Evolutionary conservation across 2,888 invertebrate genomes (phyloP).

Genomic region (Brassicogethes aeneus): DNA sequence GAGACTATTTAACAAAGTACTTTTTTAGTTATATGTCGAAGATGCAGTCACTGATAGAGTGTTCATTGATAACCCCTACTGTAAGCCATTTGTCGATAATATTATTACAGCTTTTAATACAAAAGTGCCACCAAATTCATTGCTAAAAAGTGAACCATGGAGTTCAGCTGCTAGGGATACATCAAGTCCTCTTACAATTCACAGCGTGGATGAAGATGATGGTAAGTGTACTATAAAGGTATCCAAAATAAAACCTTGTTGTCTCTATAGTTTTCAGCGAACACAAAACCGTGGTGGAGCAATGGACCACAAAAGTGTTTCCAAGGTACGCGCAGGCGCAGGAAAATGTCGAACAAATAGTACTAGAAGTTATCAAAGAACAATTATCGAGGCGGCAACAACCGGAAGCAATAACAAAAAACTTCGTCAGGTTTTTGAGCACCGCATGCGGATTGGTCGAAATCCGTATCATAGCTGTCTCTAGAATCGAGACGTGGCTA

Average conservation of each 20-base stretch:
- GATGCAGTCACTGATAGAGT: conserved; percentile 88
- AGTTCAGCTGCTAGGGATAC: conserved; percentile 41
- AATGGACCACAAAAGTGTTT: conserved; percentile 42
- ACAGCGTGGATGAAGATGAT: conserved; percentile 52
- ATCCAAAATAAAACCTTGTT: too few species aligned
- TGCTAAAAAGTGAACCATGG: conserved; percentile 57
- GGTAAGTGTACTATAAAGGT: conserved; percentile 35
- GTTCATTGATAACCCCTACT: conserved; percentile 90
- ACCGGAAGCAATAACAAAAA: conserved; percentile 79
- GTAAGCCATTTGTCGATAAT: conserved; percentile 86
- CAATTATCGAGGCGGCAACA: conserved; percentile 78
- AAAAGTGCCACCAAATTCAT: conserved; percentile 60
- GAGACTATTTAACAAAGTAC: not conserved
- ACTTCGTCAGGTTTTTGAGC: conserved; percentile 77
- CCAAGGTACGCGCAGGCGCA: conserved; percentile 52
- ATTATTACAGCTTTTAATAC: conserved; percentile 80
- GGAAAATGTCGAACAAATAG: conserved; percentile 68
- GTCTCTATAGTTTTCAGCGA: conserved; percentile 38
- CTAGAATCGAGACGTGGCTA: conserved; percentile 85
- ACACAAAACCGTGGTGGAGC: conserved; percentile 38
- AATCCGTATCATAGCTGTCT: conserved; percentile 69
- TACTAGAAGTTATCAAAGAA: conserved; percentile 81
- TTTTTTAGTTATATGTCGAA: conserved; percentile 73
- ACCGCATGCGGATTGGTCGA: conserved; percentile 81
- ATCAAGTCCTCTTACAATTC: conserved; percentile 38